phyloP scores from a whole-genome alignment of 2,888 invertebrate species.

The Seira sanloemensis region DNA sequence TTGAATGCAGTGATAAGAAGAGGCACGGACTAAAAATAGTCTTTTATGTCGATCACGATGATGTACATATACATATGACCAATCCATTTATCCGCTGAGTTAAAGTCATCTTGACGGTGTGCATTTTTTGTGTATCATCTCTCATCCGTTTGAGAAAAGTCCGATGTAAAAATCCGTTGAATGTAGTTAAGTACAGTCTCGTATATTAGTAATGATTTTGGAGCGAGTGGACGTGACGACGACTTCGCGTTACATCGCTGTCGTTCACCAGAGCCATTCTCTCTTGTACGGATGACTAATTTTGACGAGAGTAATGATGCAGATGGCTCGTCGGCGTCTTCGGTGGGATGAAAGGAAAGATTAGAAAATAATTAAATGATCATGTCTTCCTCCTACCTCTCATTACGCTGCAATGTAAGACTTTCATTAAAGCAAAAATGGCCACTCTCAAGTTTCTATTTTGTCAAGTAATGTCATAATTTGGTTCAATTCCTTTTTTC shows the following conservation, averaged over 20 bases:
- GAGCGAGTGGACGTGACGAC: not conserved
- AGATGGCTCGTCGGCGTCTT: not conserved
- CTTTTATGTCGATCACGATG: too few relatives aligned
- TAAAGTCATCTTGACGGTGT: too few relatives aligned
- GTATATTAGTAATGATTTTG: not conserved
- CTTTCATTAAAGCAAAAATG: too few relatives aligned
- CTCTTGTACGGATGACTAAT: not conserved
- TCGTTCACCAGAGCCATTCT: not conserved
- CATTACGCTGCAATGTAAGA: too few relatives aligned
- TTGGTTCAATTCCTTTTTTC: not conserved
- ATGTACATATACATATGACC: too few relatives aligned
- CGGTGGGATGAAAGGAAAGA: not conserved
- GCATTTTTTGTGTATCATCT: too few relatives aligned
- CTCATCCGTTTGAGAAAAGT: too few relatives aligned
- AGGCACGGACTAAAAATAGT: not conserved
- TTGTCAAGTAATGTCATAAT: not conserved
- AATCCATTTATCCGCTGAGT: too few relatives aligned
- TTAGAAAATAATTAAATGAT: not conserved
- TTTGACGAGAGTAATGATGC: not conserved
- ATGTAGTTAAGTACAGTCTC: too few relatives aligned
- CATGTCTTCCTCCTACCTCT: not conserved
- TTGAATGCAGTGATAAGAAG: constrained; percentile 1
- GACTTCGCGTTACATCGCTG: not conserved
- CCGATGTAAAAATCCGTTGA: too few relatives aligned
- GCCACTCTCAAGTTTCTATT: not conserved